A percentile compares a stretch with the other conserved stretches of the same genome.
Evolutionary conservation across 1,140 invertebrate genomes (phyloP).

Genomic region (Myzus persicae): DNA sequence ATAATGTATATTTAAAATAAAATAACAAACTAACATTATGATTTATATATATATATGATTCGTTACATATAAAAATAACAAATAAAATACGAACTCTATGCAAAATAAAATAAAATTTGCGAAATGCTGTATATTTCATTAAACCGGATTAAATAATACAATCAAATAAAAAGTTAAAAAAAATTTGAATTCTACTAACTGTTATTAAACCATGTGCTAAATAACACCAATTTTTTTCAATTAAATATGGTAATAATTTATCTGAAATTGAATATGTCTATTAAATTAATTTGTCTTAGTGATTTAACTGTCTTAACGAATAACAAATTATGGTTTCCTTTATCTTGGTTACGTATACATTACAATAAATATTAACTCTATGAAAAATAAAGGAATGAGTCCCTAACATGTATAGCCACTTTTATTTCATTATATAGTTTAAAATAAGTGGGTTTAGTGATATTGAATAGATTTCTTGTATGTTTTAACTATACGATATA

Average conservation of each 20-base stretch:
- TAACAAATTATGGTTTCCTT: not conserved
- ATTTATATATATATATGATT: not conserved
- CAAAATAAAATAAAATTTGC: no score
- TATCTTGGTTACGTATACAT: not conserved
- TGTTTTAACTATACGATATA: not conserved
- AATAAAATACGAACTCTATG: not conserved
- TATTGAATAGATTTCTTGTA: conserved; percentile 2
- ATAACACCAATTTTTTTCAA: not conserved
- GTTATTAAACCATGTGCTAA: not conserved
- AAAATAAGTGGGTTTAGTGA: not conserved
- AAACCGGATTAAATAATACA: not conserved
- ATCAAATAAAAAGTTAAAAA: not conserved
- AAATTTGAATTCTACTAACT: not conserved
- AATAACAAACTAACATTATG: not conserved
- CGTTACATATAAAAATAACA: not conserved
- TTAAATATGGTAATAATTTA: not conserved
- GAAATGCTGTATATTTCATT: not conserved
- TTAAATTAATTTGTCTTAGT: not conserved
- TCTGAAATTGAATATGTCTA: not conserved
- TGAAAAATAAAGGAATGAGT: not conserved
- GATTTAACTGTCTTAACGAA: not conserved
- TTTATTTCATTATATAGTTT: conserved; percentile 14
- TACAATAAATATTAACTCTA: not conserved
- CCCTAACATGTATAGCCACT: not conserved
- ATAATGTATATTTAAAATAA: conserved; percentile 13